phyloP scores from a whole-genome alignment of 2,888 invertebrate genomes.

The Eupithecia tripunctaria region DNA sequence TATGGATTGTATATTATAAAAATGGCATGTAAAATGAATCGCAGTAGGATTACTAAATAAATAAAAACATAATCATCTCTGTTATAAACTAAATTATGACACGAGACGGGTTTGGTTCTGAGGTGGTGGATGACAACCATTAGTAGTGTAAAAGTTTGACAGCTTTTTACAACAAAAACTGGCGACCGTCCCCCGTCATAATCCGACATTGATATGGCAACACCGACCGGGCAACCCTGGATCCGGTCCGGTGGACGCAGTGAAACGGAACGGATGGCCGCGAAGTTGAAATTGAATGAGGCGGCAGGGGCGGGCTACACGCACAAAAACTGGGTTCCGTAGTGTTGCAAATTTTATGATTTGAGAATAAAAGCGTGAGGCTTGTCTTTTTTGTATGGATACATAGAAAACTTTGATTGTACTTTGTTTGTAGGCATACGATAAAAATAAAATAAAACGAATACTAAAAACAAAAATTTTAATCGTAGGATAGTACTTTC shows the following conservation, averaged over 20 bases:
- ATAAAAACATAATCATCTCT: too few species aligned
- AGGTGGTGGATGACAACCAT: background rate
- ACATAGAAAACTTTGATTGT: background rate
- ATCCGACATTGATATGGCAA: slow-evolving; percentile 9
- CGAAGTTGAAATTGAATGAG: slow-evolving; percentile 56
- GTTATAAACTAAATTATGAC: background rate
- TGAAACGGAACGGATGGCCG: slow-evolving; percentile 37
- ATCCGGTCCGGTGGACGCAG: slow-evolving; percentile 34
- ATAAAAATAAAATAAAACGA: too few species aligned
- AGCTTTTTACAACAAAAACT: background rate
- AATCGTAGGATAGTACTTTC: too few species aligned
- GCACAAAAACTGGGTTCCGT: background rate
- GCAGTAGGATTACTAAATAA: too few species aligned
- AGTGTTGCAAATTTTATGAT: background rate
- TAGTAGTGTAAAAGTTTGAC: background rate
- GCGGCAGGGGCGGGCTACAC: slow-evolving; percentile 24
- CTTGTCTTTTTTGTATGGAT: background rate
- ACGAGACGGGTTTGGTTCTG: background rate
- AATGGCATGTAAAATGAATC: too few species aligned
- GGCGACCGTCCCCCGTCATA: slow-evolving; percentile 1
- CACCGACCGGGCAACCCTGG: slow-evolving; percentile 18
- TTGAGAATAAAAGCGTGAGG: background rate
- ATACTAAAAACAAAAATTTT: too few species aligned
- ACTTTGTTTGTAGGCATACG: background rate
- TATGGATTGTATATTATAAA: too few species aligned